Evolutionary conservation across 1,140 invertebrate genomes (phyloP), one percentile per base, ranked within the genome.

Genomic region (Cydia fagiglandana): DNA sequence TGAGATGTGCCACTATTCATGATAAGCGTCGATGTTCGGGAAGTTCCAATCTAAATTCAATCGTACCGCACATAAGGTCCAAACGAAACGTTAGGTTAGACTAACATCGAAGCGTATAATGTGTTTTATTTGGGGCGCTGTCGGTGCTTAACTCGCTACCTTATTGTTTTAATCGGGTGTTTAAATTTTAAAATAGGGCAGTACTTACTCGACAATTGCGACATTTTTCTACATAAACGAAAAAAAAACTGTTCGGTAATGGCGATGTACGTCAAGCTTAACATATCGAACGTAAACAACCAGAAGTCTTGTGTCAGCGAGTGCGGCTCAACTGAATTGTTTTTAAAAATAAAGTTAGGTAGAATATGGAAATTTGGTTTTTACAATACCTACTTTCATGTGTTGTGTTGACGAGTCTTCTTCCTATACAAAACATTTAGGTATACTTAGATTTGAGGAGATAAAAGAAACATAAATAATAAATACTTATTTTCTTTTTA

Each of bases 101-200:
- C 17, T 61, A 10, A 61, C 17, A 24, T 9, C 56, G 17, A 61
- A 61, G 7, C 56, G 56, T 61, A 61, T 61, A 61, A 24, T 61
- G 17, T 61, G 20, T 61, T 61, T 61, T 61, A 61, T 61, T 61
- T 61, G 20, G 56, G 2, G 56, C 56, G 5, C 38, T 38, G 15
- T 38, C 30, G 66, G 9, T 45, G 28, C 66, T 38, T 70, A 38
- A 70, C 6, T 70, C 10, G 66, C n/a, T 30, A n/a, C 5, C 66
- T 70, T 38, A 45, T 70, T 70, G 66, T 70, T 70, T 70, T 70
- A 70, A 70, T 70, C 66, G 34, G 66, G 38, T 70, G 38, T 70
- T 70, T 70, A 70, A 70, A 70, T 20, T 70, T 70, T 38, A 20
- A 70, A 70, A 70, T 70, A 38, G 66, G 17, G 5, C 66, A 70